These are phyloP conservation scores for Lordiphosa mommai DNA, from an alignment of 1,140 invertebrate genomes.

Conservation along the genomic window DNA sequence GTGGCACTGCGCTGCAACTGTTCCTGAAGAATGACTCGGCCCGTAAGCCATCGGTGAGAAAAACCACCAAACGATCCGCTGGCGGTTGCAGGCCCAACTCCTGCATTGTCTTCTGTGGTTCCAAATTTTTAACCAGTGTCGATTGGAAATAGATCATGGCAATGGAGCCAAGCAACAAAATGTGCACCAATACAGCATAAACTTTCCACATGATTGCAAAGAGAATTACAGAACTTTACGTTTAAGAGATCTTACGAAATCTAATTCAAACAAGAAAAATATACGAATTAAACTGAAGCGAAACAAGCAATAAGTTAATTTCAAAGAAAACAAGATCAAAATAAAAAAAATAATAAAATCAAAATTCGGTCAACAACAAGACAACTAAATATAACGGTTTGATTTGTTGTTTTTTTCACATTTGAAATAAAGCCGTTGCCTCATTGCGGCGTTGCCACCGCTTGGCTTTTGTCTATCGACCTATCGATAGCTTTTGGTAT, in stretches of 20 bases:
- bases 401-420: no score
- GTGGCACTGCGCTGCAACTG: constrained; percentile 35
- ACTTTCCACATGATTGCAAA: constrained; percentile 61
- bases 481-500: no score
- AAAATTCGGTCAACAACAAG: no score
- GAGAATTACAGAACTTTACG: no score
- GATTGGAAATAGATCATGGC: constrained; percentile 84
- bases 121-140: constrained; percentile 81
- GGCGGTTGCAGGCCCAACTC: constrained; percentile 80
- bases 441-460: no score
- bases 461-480: no score
- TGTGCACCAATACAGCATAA: constrained; percentile 76
- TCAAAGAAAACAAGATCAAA: not conserved
- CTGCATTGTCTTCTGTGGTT: constrained; percentile 79
- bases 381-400: no score
- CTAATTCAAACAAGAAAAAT: no score
- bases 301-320: no score
- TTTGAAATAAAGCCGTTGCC: no score
- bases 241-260: no score
- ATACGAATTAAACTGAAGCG: no score
- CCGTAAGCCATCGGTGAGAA: constrained; percentile 94
- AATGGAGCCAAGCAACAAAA: constrained; percentile 82
- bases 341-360: not conserved
- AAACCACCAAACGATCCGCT: constrained; percentile 88
- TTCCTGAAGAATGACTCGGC: constrained; percentile 87